These are phyloP conservation scores for Poecilus cupreus DNA, from an alignment of 2,888 invertebrate genomes.

Conservation along the genomic window DNA sequence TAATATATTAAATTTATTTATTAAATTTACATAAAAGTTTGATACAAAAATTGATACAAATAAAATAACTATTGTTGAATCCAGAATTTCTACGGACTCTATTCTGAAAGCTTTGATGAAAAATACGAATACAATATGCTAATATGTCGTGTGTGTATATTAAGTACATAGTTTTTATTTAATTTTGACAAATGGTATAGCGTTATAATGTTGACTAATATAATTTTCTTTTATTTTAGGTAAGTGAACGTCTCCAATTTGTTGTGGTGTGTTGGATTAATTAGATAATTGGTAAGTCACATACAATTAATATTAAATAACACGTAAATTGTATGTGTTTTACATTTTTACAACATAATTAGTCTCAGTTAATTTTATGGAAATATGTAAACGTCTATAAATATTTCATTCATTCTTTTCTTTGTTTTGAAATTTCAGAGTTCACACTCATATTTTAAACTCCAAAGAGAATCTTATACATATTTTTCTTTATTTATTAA, in stretches of 20 bases:
- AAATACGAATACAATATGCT: no score
- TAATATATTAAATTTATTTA: no score
- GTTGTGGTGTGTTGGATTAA: not conserved
- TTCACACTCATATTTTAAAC: slow-evolving; percentile 21
- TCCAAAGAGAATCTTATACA: not conserved
- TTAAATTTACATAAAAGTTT: no score
- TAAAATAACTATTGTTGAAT: no score
- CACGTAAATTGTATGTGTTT: not conserved
- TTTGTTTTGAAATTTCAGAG: slow-evolving; percentile 27
- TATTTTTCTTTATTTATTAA: slow-evolving; percentile 24
- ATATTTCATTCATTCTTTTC: slow-evolving; percentile 15
- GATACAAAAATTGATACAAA: no score
- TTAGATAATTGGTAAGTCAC: not conserved
- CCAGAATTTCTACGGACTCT: no score
- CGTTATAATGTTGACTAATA: not conserved
- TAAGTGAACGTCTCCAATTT: slow-evolving; percentile 20
- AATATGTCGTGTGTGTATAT: no score
- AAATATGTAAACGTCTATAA: slow-evolving; percentile 9
- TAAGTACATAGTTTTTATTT: no score
- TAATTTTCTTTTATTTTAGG: slow-evolving; percentile 28
- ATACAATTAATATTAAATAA: not conserved
- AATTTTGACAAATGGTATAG: no score
- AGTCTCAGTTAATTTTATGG: slow-evolving; percentile 4
- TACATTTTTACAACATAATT: slow-evolving; percentile 17
- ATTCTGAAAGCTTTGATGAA: no score